phyloP scores from a whole-genome alignment of 2,888 invertebrate genomes.

The Tuberolachnus salignus region DNA sequence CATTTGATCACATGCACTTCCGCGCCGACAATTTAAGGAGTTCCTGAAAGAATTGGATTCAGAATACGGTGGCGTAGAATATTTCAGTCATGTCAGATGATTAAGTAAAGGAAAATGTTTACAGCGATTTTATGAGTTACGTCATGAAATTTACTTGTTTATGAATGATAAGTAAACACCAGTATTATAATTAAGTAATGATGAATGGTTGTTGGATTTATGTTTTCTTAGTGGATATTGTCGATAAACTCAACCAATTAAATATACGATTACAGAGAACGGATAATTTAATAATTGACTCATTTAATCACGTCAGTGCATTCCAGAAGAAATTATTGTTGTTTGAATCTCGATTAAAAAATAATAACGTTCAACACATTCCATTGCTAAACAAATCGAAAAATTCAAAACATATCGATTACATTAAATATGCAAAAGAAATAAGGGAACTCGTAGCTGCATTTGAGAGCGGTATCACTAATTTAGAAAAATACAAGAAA shows the following conservation, averaged over 20 bases:
- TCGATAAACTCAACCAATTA: conserved; percentile 21
- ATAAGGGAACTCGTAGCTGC: neutral
- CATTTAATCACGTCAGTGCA: neutral
- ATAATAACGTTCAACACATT: too few relatives aligned
- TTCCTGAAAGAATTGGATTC: too few relatives aligned
- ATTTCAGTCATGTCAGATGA: too few relatives aligned
- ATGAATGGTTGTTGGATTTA: neutral
- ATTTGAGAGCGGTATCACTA: neutral
- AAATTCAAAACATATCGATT: too few relatives aligned
- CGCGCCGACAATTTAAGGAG: too few relatives aligned
- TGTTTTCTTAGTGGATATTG: conserved; percentile 38
- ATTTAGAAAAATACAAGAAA: neutral
- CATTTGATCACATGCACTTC: too few relatives aligned
- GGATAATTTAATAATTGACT: too few relatives aligned
- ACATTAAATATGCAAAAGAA: too few relatives aligned
- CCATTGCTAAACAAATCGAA: too few relatives aligned
- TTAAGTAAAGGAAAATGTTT: too few relatives aligned
- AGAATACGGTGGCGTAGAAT: too few relatives aligned
- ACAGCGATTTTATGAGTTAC: conserved; percentile 20
- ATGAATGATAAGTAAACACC: conserved; percentile 2
- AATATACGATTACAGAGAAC: conserved; percentile 25
- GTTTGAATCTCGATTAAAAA: too few relatives aligned
- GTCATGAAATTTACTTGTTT: conserved; percentile 9
- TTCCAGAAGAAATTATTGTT: neutral
- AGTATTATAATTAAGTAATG: neutral